phyloP scores from a whole-genome alignment of 2,797 vertebrate species.

The Mormyrus proboscirostris region DNA sequence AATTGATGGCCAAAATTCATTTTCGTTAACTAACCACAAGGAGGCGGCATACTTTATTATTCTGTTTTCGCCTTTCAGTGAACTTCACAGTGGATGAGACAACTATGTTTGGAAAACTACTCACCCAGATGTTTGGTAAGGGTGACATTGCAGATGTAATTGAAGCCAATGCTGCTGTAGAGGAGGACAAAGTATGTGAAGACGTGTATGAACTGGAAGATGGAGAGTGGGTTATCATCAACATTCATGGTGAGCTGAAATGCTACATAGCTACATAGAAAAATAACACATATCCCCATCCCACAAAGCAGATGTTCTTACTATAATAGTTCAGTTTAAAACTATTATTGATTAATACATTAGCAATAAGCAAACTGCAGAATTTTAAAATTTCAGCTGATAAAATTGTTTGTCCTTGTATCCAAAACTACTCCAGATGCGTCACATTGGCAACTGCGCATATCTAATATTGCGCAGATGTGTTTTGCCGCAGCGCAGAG shows the following conservation, averaged over 20 bases:
- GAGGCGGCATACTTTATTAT: background rate
- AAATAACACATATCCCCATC: no score
- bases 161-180: background rate
- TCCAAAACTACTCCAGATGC: background rate
- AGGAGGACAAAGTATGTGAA: conserved; percentile 2
- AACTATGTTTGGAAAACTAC: conserved; percentile 59
- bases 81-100: background rate
- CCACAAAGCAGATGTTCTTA: background rate
- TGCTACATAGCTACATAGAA: background rate
- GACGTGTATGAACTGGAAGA: conserved; percentile 49
- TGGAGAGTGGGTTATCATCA: conserved; percentile 64
- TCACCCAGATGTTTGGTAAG: conserved; percentile 55
- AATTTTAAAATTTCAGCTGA: background rate
- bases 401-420: background rate
- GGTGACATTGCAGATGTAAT: conserved; percentile 29
- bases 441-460: background rate
- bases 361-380: background rate
- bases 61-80: background rate
- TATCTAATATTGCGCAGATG: background rate
- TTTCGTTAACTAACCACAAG: background rate
- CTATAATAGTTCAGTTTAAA: background rate
- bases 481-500: background rate
- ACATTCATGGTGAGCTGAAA: conserved; percentile 52
- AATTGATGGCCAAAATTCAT: background rate
- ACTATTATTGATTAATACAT: background rate